Evolutionary conservation across 2,797 vertebrate genomes (phyloP).

Genomic region (Denticeps clupeoides): DNA sequence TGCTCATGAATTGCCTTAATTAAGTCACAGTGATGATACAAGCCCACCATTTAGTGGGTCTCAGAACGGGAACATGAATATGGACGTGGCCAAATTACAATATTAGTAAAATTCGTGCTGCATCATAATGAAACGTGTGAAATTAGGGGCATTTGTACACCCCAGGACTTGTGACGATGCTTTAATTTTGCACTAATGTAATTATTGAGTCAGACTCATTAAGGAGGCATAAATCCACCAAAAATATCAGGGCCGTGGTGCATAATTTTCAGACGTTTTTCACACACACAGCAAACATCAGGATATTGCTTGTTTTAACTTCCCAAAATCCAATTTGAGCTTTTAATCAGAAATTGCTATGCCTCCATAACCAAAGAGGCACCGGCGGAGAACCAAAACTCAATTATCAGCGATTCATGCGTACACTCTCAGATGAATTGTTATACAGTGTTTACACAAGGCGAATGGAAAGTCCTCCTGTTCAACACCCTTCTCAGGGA

Average conservation of each 20-base stretch:
- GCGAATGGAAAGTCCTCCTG: conserved; percentile 42
- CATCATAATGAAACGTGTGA: neutral
- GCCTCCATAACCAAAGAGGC: conserved; percentile 47
- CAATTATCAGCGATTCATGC: conserved; percentile 53
- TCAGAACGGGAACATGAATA: neutral
- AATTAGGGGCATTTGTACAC: too few species aligned
- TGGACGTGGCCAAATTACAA: neutral
- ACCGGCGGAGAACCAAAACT: conserved; percentile 50
- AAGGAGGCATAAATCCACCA: too few species aligned
- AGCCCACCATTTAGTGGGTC: neutral
- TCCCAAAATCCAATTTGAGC: conserved; percentile 50
- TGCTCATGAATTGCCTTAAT: neutral
- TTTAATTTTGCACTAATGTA: too few species aligned
- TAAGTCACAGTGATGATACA: neutral
- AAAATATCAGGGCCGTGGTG: too few species aligned
- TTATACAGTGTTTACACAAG: conserved; percentile 40
- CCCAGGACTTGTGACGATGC: too few species aligned
- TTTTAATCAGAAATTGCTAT: conserved; percentile 50
- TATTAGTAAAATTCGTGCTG: neutral
- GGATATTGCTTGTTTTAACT: conserved; percentile 25
- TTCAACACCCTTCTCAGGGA: conserved; percentile 24
- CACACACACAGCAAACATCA: too few species aligned
- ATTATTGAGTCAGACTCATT: too few species aligned
- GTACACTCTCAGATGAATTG: conserved; percentile 31
- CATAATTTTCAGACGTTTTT: too few species aligned